These are phyloP conservation scores for Anarhynchus alexandrinus DNA, from an alignment of 2,113 vertebrate species.

Conservation along the genomic window DNA sequence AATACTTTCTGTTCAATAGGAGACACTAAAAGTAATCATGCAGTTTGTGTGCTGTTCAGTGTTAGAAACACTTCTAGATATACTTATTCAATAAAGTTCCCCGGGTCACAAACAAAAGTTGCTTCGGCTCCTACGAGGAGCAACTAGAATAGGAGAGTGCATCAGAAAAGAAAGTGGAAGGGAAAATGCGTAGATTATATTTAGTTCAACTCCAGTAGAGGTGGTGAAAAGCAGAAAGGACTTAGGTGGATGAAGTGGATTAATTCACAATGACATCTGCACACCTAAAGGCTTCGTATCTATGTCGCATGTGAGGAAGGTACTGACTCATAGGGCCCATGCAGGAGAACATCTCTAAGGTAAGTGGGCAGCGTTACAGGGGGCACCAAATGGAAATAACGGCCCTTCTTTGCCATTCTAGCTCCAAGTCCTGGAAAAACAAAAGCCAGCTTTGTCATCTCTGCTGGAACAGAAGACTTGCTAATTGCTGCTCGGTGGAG, in stretches of 20 bases:
- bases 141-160: conserved; percentile 16
- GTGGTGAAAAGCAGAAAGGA: conserved; percentile 41
- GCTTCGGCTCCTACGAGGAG: neutral
- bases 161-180: conserved; percentile 47
- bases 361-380: neutral
- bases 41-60: conserved; percentile 51
- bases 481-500: neutral
- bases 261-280: neutral
- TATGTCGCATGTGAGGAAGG: neutral
- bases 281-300: neutral
- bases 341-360: neutral
- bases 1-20: conserved; percentile 61
- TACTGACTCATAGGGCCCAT: neutral
- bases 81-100: conserved; percentile 47
- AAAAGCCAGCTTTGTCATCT: neutral
- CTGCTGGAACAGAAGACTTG: conserved; percentile 2
- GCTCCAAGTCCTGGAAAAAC: neutral
- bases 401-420: neutral
- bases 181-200: neutral
- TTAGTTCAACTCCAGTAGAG: conserved; percentile 30
- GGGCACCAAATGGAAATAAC: neutral
- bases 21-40: conserved; percentile 34
- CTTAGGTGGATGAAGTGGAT: conserved; percentile 1
- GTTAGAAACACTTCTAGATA: conserved; percentile 40
- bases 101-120: conserved; percentile 62